Evolutionary conservation across 2,113 vertebrate species (phyloP).

Genomic region (Galeopterus variegatus): DNA sequence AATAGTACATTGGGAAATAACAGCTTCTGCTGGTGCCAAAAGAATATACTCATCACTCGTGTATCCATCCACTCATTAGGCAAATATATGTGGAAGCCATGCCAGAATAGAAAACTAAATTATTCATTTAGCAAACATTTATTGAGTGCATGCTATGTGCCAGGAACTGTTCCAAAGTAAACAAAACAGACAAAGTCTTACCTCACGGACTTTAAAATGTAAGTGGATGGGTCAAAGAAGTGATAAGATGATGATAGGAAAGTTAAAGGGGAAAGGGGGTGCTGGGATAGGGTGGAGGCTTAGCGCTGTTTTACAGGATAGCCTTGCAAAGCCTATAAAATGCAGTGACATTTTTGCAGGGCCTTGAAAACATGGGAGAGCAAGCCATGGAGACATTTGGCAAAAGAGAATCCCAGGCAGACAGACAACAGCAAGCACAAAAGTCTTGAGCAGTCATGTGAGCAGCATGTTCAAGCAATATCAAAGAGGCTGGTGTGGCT

Average conservation of each 20-base stretch:
- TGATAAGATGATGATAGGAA: background rate
- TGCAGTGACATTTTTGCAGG: background rate
- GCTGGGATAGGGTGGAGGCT: background rate
- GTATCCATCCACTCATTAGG: constrained; percentile 52
- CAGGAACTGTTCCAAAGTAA: constrained; percentile 30
- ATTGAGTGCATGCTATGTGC: constrained; percentile 23
- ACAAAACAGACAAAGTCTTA: constrained; percentile 32
- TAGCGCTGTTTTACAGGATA: background rate
- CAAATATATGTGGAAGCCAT: constrained; percentile 65
- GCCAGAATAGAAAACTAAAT: constrained; percentile 67
- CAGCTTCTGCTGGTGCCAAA: constrained; percentile 50
- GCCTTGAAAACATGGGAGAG: background rate
- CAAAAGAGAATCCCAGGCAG: background rate
- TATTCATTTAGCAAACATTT: constrained; percentile 64
- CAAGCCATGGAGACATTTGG: background rate
- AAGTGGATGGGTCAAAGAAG: background rate
- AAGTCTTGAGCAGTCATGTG: background rate
- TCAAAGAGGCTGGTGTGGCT: background rate
- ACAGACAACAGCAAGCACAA: background rate
- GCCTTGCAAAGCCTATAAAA: background rate
- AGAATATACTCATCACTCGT: constrained; percentile 57
- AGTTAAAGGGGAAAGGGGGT: background rate
- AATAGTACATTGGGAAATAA: constrained; percentile 49
- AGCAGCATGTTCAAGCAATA: background rate
- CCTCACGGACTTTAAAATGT: background rate